These are phyloP conservation scores for Rutilus rutilus DNA, from an alignment of 2,113 vertebrate species.

Conservation along the genomic window DNA sequence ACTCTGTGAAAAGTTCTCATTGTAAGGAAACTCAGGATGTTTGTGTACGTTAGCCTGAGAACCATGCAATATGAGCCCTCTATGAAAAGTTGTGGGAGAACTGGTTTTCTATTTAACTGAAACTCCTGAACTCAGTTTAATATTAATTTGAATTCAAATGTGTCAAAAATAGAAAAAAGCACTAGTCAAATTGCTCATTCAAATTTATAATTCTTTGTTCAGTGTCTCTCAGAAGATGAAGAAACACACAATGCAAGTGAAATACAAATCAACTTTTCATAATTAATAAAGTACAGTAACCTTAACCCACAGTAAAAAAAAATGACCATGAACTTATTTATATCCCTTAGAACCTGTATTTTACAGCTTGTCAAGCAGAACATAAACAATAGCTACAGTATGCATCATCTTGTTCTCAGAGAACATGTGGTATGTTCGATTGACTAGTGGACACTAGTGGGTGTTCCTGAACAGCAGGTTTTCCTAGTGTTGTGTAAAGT, in stretches of 20 bases:
- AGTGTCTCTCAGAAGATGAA: neutral
- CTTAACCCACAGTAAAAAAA: neutral
- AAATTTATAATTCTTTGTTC: neutral
- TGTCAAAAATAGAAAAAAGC: neutral
- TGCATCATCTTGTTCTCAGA: neutral
- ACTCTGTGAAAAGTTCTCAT: neutral
- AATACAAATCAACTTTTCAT: neutral
- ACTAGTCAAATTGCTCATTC: neutral
- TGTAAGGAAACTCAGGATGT: neutral
- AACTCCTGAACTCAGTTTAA: neutral
- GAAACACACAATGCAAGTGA: neutral
- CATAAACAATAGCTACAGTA: neutral
- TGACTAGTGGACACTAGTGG: neutral
- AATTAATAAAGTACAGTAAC: neutral
- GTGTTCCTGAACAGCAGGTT: constrained; percentile 62
- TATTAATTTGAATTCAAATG: neutral
- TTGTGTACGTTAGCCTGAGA: neutral
- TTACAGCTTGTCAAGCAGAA: neutral
- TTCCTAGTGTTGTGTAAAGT: neutral
- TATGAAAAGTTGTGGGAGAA: neutral
- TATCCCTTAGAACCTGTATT: too few species aligned
- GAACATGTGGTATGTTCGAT: neutral
- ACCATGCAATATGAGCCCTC: neutral
- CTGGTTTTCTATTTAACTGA: constrained; percentile 1
- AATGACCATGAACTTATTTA: neutral